phyloP scores from a whole-genome alignment of 2,113 vertebrate genomes.

The Pantherophis guttatus region DNA sequence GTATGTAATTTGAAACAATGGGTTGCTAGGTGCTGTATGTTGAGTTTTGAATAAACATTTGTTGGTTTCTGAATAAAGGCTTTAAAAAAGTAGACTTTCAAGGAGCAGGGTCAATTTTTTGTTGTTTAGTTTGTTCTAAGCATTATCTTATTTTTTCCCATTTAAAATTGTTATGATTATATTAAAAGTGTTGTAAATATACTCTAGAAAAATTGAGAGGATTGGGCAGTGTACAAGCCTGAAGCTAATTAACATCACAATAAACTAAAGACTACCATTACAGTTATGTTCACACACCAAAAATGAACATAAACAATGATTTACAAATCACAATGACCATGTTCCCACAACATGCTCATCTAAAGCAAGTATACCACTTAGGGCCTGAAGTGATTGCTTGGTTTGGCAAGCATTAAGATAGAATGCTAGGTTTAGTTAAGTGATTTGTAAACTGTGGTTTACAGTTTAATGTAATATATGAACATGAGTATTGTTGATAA shows the following conservation, averaged over 20 bases:
- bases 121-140: neutral
- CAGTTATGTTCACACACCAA: neutral
- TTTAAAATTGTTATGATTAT: neutral
- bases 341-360: neutral
- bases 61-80: neutral
- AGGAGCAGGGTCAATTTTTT: neutral
- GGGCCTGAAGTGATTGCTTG: neutral
- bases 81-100: neutral
- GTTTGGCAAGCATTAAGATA: neutral
- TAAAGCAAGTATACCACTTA: neutral
- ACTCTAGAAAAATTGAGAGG: neutral
- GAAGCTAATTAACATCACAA: neutral
- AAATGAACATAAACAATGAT: neutral
- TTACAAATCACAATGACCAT: neutral
- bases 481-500: neutral
- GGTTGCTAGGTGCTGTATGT: neutral
- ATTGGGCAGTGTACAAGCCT: neutral
- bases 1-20: neutral
- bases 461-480: neutral
- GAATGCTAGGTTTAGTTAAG: neutral
- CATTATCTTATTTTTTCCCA: neutral
- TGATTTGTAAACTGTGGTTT: neutral
- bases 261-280: neutral
- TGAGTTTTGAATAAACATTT: neutral
- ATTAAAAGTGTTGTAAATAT: neutral